A percentile compares a stretch with the other conserved stretches of the same genome.
Conservation (phyloP, 2,113 vertebrate species). For the Carassius carassius region DNA sequence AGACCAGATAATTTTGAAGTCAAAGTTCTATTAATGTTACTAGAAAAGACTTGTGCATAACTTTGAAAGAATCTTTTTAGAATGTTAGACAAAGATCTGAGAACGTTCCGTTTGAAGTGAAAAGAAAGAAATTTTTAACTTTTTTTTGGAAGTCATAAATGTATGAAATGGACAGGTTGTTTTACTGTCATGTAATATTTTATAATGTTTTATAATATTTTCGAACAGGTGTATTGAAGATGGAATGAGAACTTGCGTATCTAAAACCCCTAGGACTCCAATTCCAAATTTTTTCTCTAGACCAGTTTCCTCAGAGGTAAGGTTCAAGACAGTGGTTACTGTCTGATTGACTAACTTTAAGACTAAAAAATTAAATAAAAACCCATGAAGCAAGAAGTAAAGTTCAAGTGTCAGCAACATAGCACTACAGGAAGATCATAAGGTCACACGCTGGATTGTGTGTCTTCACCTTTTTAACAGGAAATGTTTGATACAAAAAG, state of each 20-base stretch:
- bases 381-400: background rate
- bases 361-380: too few species aligned
- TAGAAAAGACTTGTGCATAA: too few species aligned
- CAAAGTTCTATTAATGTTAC: too few species aligned
- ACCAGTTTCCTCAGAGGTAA: background rate
- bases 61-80: too few species aligned
- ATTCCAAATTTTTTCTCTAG: background rate
- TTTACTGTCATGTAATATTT: background rate
- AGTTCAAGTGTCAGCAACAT: background rate
- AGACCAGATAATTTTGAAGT: too few species aligned
- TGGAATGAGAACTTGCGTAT: background rate
- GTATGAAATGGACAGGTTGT: background rate
- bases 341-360: background rate
- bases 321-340: background rate
- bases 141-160: background rate
- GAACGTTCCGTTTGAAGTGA: background rate
- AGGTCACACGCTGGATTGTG: background rate
- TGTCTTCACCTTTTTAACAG: background rate
- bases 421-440: background rate
- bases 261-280: accelerated
- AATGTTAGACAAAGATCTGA: too few species aligned
- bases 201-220: background rate
- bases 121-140: background rate
- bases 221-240: background rate
- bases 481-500: background rate